Evolutionary conservation across 2,888 invertebrate species (phyloP), one percentile per base, ranked within the genome.

Genomic region (Dynastes hyllus): DNA sequence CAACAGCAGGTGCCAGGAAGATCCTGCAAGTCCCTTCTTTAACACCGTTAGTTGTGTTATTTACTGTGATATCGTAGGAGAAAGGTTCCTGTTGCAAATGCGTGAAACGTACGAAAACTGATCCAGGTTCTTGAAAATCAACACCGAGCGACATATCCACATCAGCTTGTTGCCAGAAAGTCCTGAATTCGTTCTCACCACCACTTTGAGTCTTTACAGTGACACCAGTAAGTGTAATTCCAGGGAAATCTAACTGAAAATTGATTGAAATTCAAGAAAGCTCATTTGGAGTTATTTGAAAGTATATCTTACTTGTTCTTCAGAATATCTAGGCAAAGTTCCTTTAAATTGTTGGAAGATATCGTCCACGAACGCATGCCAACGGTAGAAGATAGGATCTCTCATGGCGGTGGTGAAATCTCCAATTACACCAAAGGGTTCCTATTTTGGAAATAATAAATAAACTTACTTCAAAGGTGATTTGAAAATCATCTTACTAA

Each of bases 351-450:
- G 91, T 82, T 92, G 91, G 91, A 96, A 96, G 45, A 96, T 89
- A 83, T 95, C 93, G 85, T 96, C 94, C 32, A 96, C 90, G 86
- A 93, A 94, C 0, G 94, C 91, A 85, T 96, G 96, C 94, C 94
- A 95, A 86, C 94, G 92, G 89, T 95, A 96, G 91, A 96, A 96
- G 29, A 94, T 90, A 0, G 96, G 96, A 88, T 96, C 96, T 2
- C 96, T 91, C 95, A 96, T 95, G 0, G 95, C 94, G 0, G 95
- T 95, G 0, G 95, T 92, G 0, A 94, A 92, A 86, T 95, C 95
- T 0, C 95, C 95, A 92, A 96, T 95, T 22, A 95, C 93, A 55
- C 94, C 93, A 84, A 94, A 94, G 58, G 92, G 92, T 88, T 96
- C 96, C 93, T 95, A 85, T 53, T 22, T 32, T 37, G 32, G 78